These are phyloP conservation scores for Rhizomys pruinosus DNA, from an alignment of 2,113 vertebrate genomes.

Conservation along the genomic window DNA sequence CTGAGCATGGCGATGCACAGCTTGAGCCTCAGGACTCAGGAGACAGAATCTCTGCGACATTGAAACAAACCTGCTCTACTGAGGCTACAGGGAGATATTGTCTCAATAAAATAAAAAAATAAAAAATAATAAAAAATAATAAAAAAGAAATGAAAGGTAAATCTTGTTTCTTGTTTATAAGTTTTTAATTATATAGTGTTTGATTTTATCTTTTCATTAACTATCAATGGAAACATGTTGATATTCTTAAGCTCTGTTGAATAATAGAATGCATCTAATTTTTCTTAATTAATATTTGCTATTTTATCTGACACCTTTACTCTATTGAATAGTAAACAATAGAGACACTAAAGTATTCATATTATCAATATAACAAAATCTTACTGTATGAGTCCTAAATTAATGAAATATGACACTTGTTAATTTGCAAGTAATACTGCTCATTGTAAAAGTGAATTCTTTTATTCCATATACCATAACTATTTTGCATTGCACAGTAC, in stretches of 20 bases:
- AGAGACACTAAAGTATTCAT: neutral
- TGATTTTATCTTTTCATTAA: neutral
- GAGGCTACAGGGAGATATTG: too few relatives aligned
- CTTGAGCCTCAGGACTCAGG: too few relatives aligned
- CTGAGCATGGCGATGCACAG: too few relatives aligned
- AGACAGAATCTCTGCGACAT: too few relatives aligned
- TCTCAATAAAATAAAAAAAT: too few relatives aligned
- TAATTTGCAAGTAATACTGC: neutral
- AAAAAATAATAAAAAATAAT: too few relatives aligned
- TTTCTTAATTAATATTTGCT: conserved; percentile 35
- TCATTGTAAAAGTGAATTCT: neutral
- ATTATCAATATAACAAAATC: neutral
- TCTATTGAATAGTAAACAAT: neutral
- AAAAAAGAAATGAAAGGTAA: too few relatives aligned
- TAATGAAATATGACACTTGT: neutral
- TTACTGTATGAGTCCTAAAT: neutral
- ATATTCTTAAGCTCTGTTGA: neutral
- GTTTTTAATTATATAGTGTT: neutral
- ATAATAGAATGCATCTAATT: neutral
- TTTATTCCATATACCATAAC: neutral
- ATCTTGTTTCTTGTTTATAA: too few relatives aligned
- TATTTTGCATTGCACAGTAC: neutral
- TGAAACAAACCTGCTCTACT: too few relatives aligned
- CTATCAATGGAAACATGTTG: neutral
- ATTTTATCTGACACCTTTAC: conserved; percentile 13